These are phyloP conservation scores for Galeruca laticollis DNA, from an alignment of 2,888 invertebrate genomes.

Conservation along the genomic window DNA sequence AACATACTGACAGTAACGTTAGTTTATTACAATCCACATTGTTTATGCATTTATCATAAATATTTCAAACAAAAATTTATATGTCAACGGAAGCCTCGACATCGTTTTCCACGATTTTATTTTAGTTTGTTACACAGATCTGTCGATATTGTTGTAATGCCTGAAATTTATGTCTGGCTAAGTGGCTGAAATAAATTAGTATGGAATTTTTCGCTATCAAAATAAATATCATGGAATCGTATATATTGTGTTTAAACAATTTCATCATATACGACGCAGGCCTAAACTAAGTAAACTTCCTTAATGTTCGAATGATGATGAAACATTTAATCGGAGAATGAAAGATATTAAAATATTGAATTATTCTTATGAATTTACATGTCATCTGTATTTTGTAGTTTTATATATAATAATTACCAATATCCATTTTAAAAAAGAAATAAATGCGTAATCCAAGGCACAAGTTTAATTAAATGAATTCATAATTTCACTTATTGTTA, in stretches of 20 bases:
- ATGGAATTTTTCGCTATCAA: background rate
- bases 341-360: too few relatives aligned
- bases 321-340: too few relatives aligned
- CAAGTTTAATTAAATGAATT: too few relatives aligned
- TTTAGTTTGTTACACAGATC: conserved; percentile 5
- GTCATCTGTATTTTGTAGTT: too few relatives aligned
- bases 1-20: background rate
- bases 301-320: too few relatives aligned
- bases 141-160: conserved; percentile 4
- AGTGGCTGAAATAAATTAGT: background rate
- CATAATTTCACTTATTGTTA: too few relatives aligned
- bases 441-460: too few relatives aligned
- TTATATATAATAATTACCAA: too few relatives aligned
- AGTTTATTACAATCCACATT: background rate
- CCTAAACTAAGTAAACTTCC: too few relatives aligned
- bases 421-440: too few relatives aligned
- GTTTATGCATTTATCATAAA: conserved; percentile 15
- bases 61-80: conserved; percentile 15
- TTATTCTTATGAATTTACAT: too few relatives aligned
- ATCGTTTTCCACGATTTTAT: conserved; percentile 6
- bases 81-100: conserved; percentile 14
- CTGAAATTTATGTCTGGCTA: background rate
- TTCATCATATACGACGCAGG: too few relatives aligned
- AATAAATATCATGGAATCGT: background rate
- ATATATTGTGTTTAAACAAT: background rate